A percentile compares a stretch with the other conserved stretches of the same genome.
Evolutionary conservation across 2,797 vertebrate species (phyloP).

Genomic region (Coendou prehensilis): DNA sequence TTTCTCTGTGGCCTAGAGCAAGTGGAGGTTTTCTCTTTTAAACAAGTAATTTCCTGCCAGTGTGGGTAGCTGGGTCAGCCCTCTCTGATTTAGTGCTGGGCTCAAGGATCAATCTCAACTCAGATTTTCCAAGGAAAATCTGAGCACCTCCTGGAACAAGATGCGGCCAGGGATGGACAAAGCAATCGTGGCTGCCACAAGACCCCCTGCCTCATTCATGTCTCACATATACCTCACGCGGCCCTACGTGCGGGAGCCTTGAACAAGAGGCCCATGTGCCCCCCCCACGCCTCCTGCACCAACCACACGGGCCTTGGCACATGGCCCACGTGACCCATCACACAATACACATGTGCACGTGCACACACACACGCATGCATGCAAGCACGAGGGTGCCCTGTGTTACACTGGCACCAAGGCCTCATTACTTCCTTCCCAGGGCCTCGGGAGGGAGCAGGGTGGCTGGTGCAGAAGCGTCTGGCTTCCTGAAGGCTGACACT

Average conservation of each 20-base stretch:
- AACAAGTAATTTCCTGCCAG: slow-evolving; percentile 70
- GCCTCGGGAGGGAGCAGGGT: background rate
- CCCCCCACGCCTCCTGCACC: background rate
- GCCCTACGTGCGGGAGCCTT: background rate
- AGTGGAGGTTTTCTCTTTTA: slow-evolving; percentile 63
- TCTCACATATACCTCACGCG: background rate
- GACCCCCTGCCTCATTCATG: background rate
- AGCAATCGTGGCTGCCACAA: background rate
- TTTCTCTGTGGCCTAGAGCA: slow-evolving; percentile 52
- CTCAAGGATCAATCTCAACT: slow-evolving; percentile 60
- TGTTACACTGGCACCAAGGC: background rate
- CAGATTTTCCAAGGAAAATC: slow-evolving; percentile 73
- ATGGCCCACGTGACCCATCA: background rate
- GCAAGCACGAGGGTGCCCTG: background rate
- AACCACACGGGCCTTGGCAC: background rate
- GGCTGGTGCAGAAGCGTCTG: background rate
- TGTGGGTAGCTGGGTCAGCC: background rate
- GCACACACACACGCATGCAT: background rate
- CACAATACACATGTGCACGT: background rate
- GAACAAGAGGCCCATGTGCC: background rate
- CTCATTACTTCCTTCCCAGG: background rate
- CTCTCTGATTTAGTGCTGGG: slow-evolving; percentile 64
- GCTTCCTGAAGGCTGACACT: background rate
- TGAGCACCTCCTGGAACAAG: background rate
- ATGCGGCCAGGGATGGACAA: background rate